A percentile compares a stretch with the other conserved stretches of the same genome.
Conservation (phyloP, 2,888 invertebrate genomes). For the Tenthredo livida region DNA sequence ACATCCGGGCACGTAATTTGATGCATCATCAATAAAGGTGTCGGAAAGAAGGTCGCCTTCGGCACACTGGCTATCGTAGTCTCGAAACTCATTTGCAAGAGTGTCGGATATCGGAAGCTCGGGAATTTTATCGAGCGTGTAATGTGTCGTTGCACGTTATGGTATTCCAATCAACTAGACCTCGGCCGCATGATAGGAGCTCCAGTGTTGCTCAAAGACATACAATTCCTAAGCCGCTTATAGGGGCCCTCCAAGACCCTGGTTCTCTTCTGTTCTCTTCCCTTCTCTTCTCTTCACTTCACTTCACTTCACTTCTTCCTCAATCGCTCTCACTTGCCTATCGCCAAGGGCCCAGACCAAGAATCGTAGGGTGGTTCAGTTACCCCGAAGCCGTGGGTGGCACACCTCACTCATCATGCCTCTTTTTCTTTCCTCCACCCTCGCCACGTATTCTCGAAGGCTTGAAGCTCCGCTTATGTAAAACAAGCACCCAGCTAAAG, state of each 20-base stretch:
- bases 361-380: slow-evolving; percentile 2
- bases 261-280: background rate
- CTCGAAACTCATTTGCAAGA: slow-evolving; percentile 31
- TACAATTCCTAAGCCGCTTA: slow-evolving; percentile 29
- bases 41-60: background rate
- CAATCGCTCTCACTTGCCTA: slow-evolving; percentile 1
- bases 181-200: background rate
- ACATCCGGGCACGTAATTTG: background rate
- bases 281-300: background rate
- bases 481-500: slow-evolving; percentile 30
- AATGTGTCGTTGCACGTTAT: slow-evolving; percentile 35
- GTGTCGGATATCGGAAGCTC: slow-evolving; percentile 41
- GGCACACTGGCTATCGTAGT: background rate
- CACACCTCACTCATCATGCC: slow-evolving; percentile 6
- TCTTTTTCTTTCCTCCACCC: background rate
- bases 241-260: slow-evolving; percentile 29
- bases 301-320: background rate
- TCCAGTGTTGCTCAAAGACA: slow-evolving; percentile 27
- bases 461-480: slow-evolving; percentile 39
- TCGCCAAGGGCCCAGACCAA: slow-evolving; percentile 4
- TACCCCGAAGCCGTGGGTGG: slow-evolving; percentile 5
- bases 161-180: slow-evolving; percentile 38
- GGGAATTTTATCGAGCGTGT: slow-evolving; percentile 44
- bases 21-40: slow-evolving; percentile 7
- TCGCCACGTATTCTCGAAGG: background rate